These are phyloP conservation scores for Drosophila sucinea DNA, from an alignment of 1,140 invertebrate species.

Conservation along the genomic window DNA sequence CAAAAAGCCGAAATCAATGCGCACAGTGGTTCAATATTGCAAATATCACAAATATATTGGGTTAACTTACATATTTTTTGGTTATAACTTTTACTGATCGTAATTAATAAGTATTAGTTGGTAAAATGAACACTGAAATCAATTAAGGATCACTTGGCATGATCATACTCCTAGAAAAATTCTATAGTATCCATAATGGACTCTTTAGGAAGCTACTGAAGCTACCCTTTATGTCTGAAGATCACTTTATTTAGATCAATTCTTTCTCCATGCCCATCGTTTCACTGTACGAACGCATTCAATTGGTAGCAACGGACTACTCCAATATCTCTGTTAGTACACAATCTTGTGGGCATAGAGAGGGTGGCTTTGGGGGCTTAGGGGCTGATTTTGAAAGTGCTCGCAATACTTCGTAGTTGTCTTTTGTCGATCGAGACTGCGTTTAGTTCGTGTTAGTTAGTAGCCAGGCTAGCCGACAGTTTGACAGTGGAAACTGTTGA, in stretches of 20 bases:
- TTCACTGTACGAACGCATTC: conserved; percentile 11
- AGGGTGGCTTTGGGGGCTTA: conserved; percentile 17
- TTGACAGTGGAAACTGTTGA: neutral
- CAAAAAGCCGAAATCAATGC: conserved; percentile 48
- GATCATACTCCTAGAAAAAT: too few species aligned
- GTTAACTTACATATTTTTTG: neutral
- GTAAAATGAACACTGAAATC: too few species aligned
- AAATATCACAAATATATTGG: neutral
- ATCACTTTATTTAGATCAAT: neutral
- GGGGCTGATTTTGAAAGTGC: conserved; percentile 40
- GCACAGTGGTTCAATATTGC: conserved; percentile 41
- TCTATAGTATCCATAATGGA: too few species aligned
- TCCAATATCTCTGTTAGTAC: conserved; percentile 24
- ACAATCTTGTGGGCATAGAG: conserved; percentile 17
- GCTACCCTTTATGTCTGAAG: too few species aligned
- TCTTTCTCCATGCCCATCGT: neutral
- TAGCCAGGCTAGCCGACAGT: conserved; percentile 19
- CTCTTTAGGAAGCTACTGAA: too few species aligned
- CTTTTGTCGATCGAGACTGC: conserved; percentile 65
- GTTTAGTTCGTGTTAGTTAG: conserved; percentile 47
- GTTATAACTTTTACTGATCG: too few species aligned
- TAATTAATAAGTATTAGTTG: too few species aligned
- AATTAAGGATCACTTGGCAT: too few species aligned
- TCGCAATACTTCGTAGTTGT: conserved; percentile 65
- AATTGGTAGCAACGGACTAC: conserved; percentile 18